Evolutionary conservation across 2,888 invertebrate species (phyloP).

Genomic region (Pomacea canaliculata): DNA sequence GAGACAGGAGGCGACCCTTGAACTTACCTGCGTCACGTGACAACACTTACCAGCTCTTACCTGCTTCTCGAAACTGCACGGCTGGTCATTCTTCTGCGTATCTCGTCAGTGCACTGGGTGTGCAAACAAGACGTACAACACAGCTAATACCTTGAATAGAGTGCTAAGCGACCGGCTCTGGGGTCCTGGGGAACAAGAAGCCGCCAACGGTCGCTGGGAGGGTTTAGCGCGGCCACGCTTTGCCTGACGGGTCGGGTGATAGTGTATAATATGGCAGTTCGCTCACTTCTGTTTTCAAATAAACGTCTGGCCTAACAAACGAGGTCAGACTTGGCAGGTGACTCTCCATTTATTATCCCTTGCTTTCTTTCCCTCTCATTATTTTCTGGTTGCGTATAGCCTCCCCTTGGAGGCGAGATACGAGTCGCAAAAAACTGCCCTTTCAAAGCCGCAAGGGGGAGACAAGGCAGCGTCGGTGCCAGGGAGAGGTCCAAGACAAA

Average conservation of each 20-base stretch:
- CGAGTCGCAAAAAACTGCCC: conserved; percentile 14
- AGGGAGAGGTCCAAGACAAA: conserved; percentile 23
- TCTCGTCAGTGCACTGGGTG: not conserved
- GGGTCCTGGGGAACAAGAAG: not conserved
- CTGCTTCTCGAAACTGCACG: not conserved
- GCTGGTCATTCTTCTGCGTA: not conserved
- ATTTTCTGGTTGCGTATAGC: conserved; percentile 19
- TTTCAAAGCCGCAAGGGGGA: conserved; percentile 9
- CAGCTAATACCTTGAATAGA: not conserved
- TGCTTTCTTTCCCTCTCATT: conserved; percentile 21
- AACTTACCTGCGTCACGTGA: not conserved
- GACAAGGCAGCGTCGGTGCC: conserved; percentile 13
- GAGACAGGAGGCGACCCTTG: no score
- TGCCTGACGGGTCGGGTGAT: conserved; percentile 10
- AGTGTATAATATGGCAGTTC: conserved; percentile 12
- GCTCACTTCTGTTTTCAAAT: conserved; percentile 21
- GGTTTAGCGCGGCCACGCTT: not conserved
- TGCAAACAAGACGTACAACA: not conserved
- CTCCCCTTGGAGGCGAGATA: conserved; percentile 21
- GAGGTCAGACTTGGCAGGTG: conserved; percentile 21
- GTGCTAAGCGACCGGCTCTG: conserved; percentile 3
- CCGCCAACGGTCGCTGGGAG: not conserved
- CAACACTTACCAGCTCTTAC: not conserved
- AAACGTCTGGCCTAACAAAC: conserved; percentile 22
- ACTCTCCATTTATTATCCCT: conserved; percentile 25